Conservation (phyloP, 1,140 invertebrate species). For the Drosophila subpulchrella region DNA sequence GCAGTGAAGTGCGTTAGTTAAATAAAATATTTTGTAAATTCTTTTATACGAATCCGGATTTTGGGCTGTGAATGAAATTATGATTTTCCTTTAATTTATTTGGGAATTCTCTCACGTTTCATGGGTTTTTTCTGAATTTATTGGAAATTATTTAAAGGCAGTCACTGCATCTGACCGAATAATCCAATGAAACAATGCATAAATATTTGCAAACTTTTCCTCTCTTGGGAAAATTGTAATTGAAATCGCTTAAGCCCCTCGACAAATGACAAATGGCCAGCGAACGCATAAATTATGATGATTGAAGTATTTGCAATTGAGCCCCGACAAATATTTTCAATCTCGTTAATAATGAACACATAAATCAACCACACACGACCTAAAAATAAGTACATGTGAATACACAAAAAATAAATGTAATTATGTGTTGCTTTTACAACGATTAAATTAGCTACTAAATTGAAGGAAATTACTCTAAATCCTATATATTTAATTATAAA, state of each 20-base stretch:
- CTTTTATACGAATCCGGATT: slow-evolving; percentile 17
- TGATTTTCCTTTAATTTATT: slow-evolving; percentile 4
- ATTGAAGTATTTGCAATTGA: slow-evolving; percentile 73
- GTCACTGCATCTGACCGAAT: slow-evolving; percentile 21
- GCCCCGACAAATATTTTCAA: slow-evolving; percentile 77
- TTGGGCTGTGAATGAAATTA: slow-evolving; percentile 37
- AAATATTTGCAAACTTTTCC: slow-evolving; percentile 1
- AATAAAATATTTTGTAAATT: slow-evolving; percentile 11
- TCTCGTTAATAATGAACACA: slow-evolving; percentile 58
- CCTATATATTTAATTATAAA: slow-evolving; percentile 53
- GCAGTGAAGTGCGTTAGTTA: slow-evolving; percentile 18
- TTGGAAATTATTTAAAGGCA: slow-evolving; percentile 8
- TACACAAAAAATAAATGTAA: slow-evolving; percentile 22
- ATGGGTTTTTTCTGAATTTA: slow-evolving; percentile 4
- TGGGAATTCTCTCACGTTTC: slow-evolving; percentile 2
- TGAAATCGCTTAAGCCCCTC: slow-evolving; percentile 8
- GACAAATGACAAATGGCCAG: slow-evolving; percentile 31
- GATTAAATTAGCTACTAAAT: slow-evolving; percentile 31
- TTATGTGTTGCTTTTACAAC: slow-evolving; percentile 13
- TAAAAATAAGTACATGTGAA: slow-evolving; percentile 4
- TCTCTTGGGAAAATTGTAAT: slow-evolving; percentile 7
- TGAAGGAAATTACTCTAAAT: slow-evolving; percentile 25
- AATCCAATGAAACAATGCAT: slow-evolving; percentile 34
- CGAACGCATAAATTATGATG: slow-evolving; percentile 42
- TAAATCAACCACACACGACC: slow-evolving; percentile 20